These are phyloP conservation scores for Amphiprion percula DNA, from an alignment of 2,113 vertebrate genomes.

Conservation along the genomic window DNA sequence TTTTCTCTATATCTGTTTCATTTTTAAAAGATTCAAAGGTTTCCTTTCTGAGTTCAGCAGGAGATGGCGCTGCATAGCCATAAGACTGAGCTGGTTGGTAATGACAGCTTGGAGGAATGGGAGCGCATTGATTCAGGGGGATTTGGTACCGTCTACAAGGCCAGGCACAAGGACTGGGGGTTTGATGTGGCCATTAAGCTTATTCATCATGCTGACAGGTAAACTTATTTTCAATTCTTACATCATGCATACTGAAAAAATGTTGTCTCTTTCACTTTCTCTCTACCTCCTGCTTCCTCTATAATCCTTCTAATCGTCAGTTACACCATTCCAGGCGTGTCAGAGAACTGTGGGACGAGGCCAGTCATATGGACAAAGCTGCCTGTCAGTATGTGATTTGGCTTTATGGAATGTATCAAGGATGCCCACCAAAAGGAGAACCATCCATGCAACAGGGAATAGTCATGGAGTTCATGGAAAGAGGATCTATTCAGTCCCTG, in stretches of 20 bases:
- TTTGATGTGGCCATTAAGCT: constrained; percentile 71
- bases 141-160: constrained; percentile 78
- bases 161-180: constrained; percentile 62
- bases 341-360: constrained; percentile 48
- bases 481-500: constrained; percentile 83
- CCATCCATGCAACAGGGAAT: constrained; percentile 59
- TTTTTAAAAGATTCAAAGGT: background rate
- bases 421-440: accelerated
- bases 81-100: background rate
- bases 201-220: constrained; percentile 45
- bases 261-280: background rate
- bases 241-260: background rate
- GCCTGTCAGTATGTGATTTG: constrained; percentile 68
- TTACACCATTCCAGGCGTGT: background rate
- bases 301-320: background rate
- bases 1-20: accelerated
- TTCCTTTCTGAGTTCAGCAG: constrained; percentile 18
- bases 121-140: constrained; percentile 52
- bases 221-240: constrained; percentile 6
- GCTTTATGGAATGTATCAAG: constrained; percentile 66
- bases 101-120: constrained; percentile 54
- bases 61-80: constrained; percentile 57
- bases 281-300: background rate
- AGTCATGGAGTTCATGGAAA: constrained; percentile 85
- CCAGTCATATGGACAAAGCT: constrained; percentile 51